phyloP scores from a whole-genome alignment of 2,113 vertebrate genomes.

The Trinectes maculatus region DNA sequence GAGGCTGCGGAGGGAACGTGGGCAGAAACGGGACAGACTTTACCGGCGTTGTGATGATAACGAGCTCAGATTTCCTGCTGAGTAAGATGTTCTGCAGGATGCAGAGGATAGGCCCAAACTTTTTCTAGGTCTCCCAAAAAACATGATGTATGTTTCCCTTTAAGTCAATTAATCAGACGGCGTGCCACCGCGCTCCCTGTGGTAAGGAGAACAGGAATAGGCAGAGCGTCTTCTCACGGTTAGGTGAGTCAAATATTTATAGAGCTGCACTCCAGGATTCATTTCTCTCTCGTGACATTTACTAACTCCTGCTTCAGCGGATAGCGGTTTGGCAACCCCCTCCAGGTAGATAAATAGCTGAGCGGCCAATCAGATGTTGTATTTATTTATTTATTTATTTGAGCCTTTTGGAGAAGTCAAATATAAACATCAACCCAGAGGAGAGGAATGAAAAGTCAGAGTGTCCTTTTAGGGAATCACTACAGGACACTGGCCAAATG shows the following conservation, averaged over 20 bases:
- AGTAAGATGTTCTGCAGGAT: constrained; percentile 77
- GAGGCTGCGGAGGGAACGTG: constrained; percentile 45
- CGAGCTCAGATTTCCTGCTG: constrained; percentile 76
- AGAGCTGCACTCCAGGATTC: constrained; percentile 61
- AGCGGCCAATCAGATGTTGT: constrained; percentile 48
- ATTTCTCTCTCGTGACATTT: constrained; percentile 73
- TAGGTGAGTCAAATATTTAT: constrained; percentile 82
- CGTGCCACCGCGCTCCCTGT: constrained; percentile 76
- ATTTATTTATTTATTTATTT: no score
- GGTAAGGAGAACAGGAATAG: constrained; percentile 75
- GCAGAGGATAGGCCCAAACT: constrained; percentile 71
- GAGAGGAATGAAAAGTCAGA: constrained; percentile 66
- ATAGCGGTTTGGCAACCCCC: constrained; percentile 63
- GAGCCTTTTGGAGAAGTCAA: constrained; percentile 56
- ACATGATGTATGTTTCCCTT: constrained; percentile 78
- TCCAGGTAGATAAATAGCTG: constrained; percentile 61
- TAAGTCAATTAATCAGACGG: constrained; percentile 79
- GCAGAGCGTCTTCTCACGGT: constrained; percentile 61
- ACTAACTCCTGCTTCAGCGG: constrained; percentile 70
- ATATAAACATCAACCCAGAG: constrained; percentile 61
- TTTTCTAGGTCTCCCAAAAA: constrained; percentile 81
- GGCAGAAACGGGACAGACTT: constrained; percentile 55
- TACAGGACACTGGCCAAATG: constrained; percentile 46
- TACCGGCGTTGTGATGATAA: constrained; percentile 68
- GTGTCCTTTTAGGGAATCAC: constrained; percentile 67